Base-by-base conservation (phyloP, 2,113 vertebrate species). In the Sula dactylatra region DNA sequence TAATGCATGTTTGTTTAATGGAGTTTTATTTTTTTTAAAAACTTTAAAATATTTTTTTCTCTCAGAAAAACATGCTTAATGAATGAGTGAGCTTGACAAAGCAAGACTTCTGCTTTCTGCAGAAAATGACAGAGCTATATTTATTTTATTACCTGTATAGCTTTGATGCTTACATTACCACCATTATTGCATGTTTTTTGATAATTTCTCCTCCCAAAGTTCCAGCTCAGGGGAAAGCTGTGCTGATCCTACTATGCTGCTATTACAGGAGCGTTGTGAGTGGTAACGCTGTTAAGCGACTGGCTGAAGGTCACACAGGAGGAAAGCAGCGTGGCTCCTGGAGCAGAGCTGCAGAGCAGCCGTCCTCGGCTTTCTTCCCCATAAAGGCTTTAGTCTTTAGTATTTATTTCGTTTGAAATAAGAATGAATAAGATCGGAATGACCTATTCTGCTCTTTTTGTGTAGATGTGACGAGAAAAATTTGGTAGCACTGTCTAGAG, bases 381-480 rank as follows among this genome's bases (percentile, higher is more conserved):
- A 6, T 65, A 47, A 86, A 34, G 67, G 25, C 50, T 94, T 83
- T 59, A 80, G 62, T 50, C 59, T 77, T 73, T 34, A 45, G 55
- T 83, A 72, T 72, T 87, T 79, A 72, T 34, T 79, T 93, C 67
- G 61, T 90, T 88, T 90, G 88, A 86, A 86, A 65, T 45, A 50
- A 19, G 80, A 65, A 54, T 44, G 79, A 96, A 56, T 94, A 86
- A 78, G 64, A 26, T 59, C 64, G 62, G 76, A 94, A 90, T 83
- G 72, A 89, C 80, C 80, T 40, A 52, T 74, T 93, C 92, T 45
- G 27, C 69, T 94, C n/a, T 76, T 78, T 88, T 86, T 91, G 52
- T 83, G 13, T 42, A 11, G 47, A 11, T 62, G 32, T 62, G 76
- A 79, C 4, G 2, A 55, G 38, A 38, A 78, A 58, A 91, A 65